Conservation (phyloP, 2,113 vertebrate species). For the Oceanites oceanicus region DNA sequence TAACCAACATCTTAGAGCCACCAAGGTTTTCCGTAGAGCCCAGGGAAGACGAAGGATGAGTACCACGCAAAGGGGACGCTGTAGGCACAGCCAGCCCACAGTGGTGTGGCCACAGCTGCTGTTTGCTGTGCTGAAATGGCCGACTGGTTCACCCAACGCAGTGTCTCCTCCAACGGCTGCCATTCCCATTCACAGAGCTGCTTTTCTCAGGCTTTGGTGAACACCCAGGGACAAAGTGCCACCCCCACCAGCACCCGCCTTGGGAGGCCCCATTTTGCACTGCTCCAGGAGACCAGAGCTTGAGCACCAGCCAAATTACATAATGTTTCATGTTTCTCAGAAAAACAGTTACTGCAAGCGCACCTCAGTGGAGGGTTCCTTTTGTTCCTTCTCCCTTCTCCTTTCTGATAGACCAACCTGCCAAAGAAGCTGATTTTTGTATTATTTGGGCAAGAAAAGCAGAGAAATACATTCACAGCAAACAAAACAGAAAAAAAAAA, state of each 20-base stretch:
- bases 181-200: not conserved
- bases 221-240: not conserved
- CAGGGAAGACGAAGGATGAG: not conserved
- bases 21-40: not conserved
- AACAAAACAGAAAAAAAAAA: not conserved
- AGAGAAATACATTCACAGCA: not conserved
- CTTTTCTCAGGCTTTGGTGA: not conserved
- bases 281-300: not conserved
- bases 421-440: not conserved
- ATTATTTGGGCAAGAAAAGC: not conserved
- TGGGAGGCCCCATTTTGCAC: not conserved
- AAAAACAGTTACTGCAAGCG: not conserved
- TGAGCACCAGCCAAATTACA: not conserved
- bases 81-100: not conserved
- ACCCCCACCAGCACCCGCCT: not conserved
- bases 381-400: not conserved
- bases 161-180: not conserved
- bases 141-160: not conserved
- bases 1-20: not conserved
- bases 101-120: not conserved
- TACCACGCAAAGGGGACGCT: not conserved
- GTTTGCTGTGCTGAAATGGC: not conserved
- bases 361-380: not conserved
- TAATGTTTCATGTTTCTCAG: not conserved
- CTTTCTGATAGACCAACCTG: not conserved